phyloP scores from a whole-genome alignment of 2,113 vertebrate species.

The Silurus meridionalis region DNA sequence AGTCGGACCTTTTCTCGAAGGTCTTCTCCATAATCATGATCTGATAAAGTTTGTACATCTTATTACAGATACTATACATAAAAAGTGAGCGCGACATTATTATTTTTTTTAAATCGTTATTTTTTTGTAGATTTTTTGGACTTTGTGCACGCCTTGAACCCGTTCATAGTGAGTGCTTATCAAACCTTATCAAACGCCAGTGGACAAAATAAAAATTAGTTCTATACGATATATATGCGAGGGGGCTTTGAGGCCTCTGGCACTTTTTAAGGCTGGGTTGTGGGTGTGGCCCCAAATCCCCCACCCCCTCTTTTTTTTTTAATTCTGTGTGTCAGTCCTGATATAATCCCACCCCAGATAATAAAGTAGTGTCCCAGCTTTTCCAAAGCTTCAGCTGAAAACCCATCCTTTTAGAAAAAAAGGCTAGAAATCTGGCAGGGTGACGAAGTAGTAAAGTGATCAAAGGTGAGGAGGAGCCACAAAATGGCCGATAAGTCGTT shows the following conservation, averaged over 20 bases:
- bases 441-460: slow-evolving; percentile 40
- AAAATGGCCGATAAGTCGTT: slow-evolving; percentile 29
- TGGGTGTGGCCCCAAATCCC: slow-evolving; percentile 32
- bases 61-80: slow-evolving; percentile 46
- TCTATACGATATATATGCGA: background rate
- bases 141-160: slow-evolving; percentile 31
- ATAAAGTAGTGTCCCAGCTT: slow-evolving; percentile 51
- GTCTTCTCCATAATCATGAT: slow-evolving; percentile 10
- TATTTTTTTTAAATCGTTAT: background rate
- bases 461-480: slow-evolving; percentile 27
- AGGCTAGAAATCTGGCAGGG: slow-evolving; percentile 55
- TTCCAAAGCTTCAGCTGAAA: slow-evolving; percentile 40
- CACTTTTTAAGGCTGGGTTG: slow-evolving; percentile 48
- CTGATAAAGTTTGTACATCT: slow-evolving; percentile 51
- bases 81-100: slow-evolving; percentile 19
- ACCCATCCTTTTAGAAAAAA: slow-evolving; percentile 37
- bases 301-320: background rate
- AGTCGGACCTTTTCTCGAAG: background rate
- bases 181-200: slow-evolving; percentile 35
- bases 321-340: slow-evolving; percentile 5
- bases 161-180: slow-evolving; percentile 45
- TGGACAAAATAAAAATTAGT: slow-evolving; percentile 29
- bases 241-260: slow-evolving; percentile 50
- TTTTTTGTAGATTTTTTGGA: background rate
- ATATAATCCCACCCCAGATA: slow-evolving; percentile 26